Evolutionary conservation across 2,888 invertebrate genomes (phyloP).

Genomic region (Oxycera nigricornis): DNA sequence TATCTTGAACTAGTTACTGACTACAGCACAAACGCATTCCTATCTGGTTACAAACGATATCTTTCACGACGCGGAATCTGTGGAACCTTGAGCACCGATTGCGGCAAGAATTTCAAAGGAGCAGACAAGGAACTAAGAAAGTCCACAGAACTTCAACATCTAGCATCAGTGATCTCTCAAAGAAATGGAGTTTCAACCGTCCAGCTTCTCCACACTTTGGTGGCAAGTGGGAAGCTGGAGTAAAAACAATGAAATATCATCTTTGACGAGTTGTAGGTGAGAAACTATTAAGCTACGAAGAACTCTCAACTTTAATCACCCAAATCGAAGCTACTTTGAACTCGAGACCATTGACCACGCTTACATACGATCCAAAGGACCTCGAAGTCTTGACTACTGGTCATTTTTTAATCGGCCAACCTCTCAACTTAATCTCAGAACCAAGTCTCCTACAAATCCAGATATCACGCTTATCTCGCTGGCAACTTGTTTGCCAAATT

Average conservation of each 20-base stretch:
- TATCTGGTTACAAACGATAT: not conserved
- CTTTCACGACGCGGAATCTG: not conserved
- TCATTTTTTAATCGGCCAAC: slow-evolving; percentile 10
- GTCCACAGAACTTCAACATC: slow-evolving; percentile 11
- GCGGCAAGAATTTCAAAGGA: slow-evolving; percentile 1
- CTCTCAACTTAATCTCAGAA: slow-evolving; percentile 1
- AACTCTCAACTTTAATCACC: slow-evolving; percentile 49
- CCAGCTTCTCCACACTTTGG: slow-evolving; percentile 53
- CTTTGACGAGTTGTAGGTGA: slow-evolving; percentile 49
- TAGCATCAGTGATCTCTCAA: slow-evolving; percentile 35
- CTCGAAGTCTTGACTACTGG: slow-evolving; percentile 41
- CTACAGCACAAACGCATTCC: not conserved
- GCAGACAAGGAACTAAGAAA: not conserved
- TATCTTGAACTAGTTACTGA: not conserved
- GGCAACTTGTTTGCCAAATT: not conserved
- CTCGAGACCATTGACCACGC: slow-evolving; percentile 49
- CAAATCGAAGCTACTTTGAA: slow-evolving; percentile 51
- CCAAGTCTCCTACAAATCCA: not conserved
- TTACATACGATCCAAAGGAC: slow-evolving; percentile 45
- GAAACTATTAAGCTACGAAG: slow-evolving; percentile 49
- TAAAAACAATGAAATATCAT: slow-evolving; percentile 52
- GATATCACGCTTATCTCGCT: not conserved
- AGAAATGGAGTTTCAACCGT: slow-evolving; percentile 53
- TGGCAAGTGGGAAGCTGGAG: slow-evolving; percentile 53
- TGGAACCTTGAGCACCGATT: not conserved